These are phyloP conservation scores for Parelbella ahira DNA, from an alignment of 2,888 invertebrate genomes.

Conservation along the genomic window DNA sequence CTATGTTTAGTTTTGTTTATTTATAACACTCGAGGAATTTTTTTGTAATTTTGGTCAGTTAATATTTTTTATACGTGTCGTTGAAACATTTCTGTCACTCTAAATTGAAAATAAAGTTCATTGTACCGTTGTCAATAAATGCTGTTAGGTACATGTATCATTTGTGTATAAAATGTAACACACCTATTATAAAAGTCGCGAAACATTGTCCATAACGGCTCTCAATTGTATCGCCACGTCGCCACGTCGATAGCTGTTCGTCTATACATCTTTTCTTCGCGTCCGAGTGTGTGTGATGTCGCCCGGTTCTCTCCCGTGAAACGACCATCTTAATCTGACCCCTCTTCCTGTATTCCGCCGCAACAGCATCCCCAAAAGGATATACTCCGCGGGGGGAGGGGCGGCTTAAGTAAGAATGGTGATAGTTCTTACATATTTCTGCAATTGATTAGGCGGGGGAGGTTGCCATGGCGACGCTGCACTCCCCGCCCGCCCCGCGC, in stretches of 20 bases:
- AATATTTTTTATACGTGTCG: too few relatives aligned
- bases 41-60: too few relatives aligned
- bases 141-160: too few relatives aligned
- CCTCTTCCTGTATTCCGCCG: conserved; percentile 34
- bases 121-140: too few relatives aligned
- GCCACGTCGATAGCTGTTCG: conserved; percentile 35
- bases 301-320: conserved; percentile 49
- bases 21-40: too few relatives aligned
- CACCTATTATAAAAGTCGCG: conserved; percentile 7
- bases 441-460: conserved; percentile 81
- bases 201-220: conserved; percentile 3
- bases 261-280: conserved; percentile 68
- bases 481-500: conserved; percentile 39
- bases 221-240: conserved; percentile 22
- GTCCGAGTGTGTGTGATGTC: conserved; percentile 54
- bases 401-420: conserved; percentile 43
- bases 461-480: conserved; percentile 67
- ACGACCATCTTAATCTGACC: conserved; percentile 44
- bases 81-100: too few relatives aligned
- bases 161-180: too few relatives aligned
- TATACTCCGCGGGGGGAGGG: conserved; percentile 34
- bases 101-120: too few relatives aligned
- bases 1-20: too few relatives aligned
- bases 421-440: conserved; percentile 77
- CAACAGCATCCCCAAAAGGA: conserved; percentile 28